phyloP scores from a whole-genome alignment of 1,140 invertebrate species.

The Liolophura sinensis region DNA sequence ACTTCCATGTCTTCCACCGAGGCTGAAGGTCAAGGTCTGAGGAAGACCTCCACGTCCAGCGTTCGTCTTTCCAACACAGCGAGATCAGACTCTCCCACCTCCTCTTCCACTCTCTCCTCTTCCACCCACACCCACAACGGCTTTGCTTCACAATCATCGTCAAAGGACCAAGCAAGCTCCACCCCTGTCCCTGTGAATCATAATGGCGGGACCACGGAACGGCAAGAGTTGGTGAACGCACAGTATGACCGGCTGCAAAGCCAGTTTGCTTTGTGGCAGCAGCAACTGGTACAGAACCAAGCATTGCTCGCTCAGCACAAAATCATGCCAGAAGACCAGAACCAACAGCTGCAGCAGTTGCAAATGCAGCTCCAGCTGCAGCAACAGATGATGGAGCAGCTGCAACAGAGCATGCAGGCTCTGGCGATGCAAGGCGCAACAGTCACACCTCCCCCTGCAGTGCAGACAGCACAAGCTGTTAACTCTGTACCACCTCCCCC shows the following conservation, averaged over 20 bases:
- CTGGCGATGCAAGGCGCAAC: conserved; percentile 24
- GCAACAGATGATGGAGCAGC: conserved; percentile 39
- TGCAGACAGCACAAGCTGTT: neutral
- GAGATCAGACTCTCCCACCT: no score
- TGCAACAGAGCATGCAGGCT: conserved; percentile 41
- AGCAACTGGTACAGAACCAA: conserved; percentile 42
- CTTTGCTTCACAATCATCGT: no score
- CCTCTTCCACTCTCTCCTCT: no score
- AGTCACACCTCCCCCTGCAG: neutral
- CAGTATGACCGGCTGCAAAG: conserved; percentile 36
- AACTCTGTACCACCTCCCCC: conserved; percentile 4
- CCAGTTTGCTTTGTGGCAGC: conserved; percentile 40
- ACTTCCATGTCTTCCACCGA: neutral
- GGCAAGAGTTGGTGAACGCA: conserved; percentile 16
- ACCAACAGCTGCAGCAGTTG: conserved; percentile 31
- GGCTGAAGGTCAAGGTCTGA: neutral
- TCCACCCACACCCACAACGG: no score
- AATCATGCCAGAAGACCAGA: conserved; percentile 5
- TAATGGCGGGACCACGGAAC: conserved; percentile 12
- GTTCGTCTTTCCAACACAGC: no score
- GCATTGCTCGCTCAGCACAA: conserved; percentile 25
- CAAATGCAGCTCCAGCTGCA: conserved; percentile 39
- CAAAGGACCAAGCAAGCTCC: no score
- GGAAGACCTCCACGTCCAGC: neutral
- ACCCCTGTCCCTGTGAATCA: no score